Conservation (phyloP, 1,140 invertebrate species). For the Dendrolimus punctatus region DNA sequence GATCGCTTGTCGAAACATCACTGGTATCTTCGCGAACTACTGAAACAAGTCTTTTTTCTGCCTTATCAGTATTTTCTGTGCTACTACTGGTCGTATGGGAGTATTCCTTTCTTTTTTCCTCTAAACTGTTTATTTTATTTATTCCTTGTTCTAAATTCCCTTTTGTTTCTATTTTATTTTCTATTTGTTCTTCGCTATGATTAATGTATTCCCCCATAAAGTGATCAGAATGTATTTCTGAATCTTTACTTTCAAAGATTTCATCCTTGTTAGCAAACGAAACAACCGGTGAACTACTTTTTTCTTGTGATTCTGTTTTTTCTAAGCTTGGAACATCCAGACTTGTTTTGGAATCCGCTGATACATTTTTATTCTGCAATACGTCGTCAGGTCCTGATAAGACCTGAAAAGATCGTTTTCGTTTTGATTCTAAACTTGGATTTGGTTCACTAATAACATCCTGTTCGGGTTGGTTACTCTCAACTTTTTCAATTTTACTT, state of each 20-base stretch:
- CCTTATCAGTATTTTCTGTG: conserved; percentile 22
- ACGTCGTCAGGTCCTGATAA: conserved; percentile 46
- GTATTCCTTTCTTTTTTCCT: conserved; percentile 35
- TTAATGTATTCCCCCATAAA: conserved; percentile 42
- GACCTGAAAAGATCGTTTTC: conserved; percentile 54
- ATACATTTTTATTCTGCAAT: conserved; percentile 36
- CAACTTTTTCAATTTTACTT: conserved; percentile 4
- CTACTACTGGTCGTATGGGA: conserved; percentile 27
- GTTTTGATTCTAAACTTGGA: conserved; percentile 7
- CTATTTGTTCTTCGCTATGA: conserved; percentile 11
- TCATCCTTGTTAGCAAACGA: conserved; percentile 55
- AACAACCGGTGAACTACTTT: conserved; percentile 34
- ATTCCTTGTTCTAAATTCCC: conserved; percentile 22
- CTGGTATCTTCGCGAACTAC: conserved; percentile 28
- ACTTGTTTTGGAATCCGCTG: conserved; percentile 38
- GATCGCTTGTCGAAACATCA: conserved; percentile 21
- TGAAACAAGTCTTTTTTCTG: conserved; percentile 48
- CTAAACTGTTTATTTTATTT: conserved; percentile 15
- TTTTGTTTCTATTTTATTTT: conserved; percentile 12
- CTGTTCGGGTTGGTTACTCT: not conserved
- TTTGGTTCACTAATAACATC: too few relatives aligned
- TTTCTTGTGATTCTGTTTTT: conserved; percentile 31
- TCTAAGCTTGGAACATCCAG: conserved; percentile 25
- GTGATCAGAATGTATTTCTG: conserved; percentile 27
- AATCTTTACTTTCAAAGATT: conserved; percentile 43